A percentile compares a stretch with the other conserved stretches of the same genome.
These are phyloP conservation scores for Mus spicilegus DNA, from an alignment of 2,113 vertebrate genomes.

Conservation along the genomic window DNA sequence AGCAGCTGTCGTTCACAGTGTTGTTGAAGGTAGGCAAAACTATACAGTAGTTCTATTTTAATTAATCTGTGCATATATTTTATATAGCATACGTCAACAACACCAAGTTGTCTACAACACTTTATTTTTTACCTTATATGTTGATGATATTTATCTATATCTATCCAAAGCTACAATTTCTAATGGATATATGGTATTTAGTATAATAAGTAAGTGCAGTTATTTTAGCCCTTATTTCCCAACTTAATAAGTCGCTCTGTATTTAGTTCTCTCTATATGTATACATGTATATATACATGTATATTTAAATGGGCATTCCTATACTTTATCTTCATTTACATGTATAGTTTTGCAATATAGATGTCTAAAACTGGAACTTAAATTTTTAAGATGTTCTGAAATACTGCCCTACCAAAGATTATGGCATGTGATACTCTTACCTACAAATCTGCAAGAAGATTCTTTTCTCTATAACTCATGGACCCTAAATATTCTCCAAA, in stretches of 20 bases:
- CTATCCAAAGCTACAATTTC: conserved; percentile 15
- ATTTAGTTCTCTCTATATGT: no score
- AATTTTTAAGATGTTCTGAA: conserved; percentile 1
- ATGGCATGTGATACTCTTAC: neutral
- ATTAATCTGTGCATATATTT: conserved; percentile 1
- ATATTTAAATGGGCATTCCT: neutral
- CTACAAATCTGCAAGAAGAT: neutral
- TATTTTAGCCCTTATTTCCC: conserved; percentile 33
- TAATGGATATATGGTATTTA: conserved; percentile 28
- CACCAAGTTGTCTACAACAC: neutral
- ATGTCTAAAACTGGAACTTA: conserved; percentile 29
- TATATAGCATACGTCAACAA: conserved; percentile 24
- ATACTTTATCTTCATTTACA: neutral
- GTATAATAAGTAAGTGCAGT: conserved; percentile 14
- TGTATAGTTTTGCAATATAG: neutral
- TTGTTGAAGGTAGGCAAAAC: neutral
- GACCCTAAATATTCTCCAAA: conserved; percentile 34
- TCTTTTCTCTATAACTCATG: conserved; percentile 40
- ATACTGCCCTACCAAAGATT: neutral
- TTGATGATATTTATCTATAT: neutral
- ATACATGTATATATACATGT: no score
- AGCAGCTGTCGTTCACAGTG: neutral
- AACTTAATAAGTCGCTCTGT: neutral
- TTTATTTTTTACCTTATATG: conserved; percentile 51
- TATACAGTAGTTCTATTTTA: neutral